Base-by-base conservation (phyloP, 2,113 vertebrate species). In the Heterotis niloticus region DNA sequence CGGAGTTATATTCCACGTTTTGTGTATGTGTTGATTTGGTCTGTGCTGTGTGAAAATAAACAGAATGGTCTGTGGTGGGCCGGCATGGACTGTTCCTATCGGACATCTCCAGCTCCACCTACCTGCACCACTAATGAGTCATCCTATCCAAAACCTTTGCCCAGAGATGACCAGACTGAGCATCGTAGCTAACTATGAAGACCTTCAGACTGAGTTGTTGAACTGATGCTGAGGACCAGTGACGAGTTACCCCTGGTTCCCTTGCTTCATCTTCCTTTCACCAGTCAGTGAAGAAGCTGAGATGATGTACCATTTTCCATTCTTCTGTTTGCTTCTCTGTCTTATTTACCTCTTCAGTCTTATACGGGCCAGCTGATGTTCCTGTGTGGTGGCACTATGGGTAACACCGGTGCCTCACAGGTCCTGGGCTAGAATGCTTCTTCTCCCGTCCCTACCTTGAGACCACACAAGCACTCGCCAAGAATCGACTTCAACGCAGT, bases 11-110 rank as follows among this genome's bases (percentile, higher is more conserved):
- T 84, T 84, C 81, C 56, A 73, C 66, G 64, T 56, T 82, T 68
- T 83, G 34, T 81, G 82, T 82, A 64, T 80, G 57, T 79, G 81
- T 34, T 79, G 76, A 84, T 82, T 80, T 51, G 57, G 75, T 68
- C 70, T 81, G 81, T 78, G 82, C 75, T 52, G 59, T 81, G 71
- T 73, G 29, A 87, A 86, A 87, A 84, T 85, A 88, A 85, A 82
- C 75, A 80, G 16, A 70, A 14, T 5, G 52, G 51, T 34, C 24
- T 73, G 11, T 20, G 23, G 64, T 59, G 34, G 54, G 18, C 14
- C 64, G 67, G 13, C 24, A 44, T 5, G 65, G 62, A 51, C 29
- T 66, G 1, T 20, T 18, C 76, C 79, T 82, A 52, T 57, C 75
- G 59, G 29, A 52, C 64, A 12, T 57, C 24, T 26, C 28, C 67